Evolutionary conservation across 53 echinoderm and acorn worm genomes (phyloP), one percentile per base, ranked within the genome.

Genomic region (Zoroaster sp.): DNA sequence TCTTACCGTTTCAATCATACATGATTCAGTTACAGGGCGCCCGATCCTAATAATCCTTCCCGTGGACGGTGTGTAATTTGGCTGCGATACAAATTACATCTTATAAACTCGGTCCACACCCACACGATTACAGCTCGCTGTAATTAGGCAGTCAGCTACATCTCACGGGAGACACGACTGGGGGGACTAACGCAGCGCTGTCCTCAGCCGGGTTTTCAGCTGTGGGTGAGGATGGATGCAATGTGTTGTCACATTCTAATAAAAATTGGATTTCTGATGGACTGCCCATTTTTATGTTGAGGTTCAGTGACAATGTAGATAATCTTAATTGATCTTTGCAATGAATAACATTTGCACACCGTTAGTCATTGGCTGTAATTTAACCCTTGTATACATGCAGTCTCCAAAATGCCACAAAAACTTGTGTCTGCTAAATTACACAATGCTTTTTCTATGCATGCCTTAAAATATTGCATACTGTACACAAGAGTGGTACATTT

Each of bases 11-110:
- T 42, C 41, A 81, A 81, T 81, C 81, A 67, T 66, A 55, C 81
- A 66, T 67, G 81, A 81, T 81, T 81, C 41, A 42, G 81, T 42
- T 78, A 59, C 35, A 55, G 59, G 63, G 78, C 59, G 53, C 78
- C 55, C 52, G 59, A 59, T 55, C 45, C 78, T 39, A 37, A 35
- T 55, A 78, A 55, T 59, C 78, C 78, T 54, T 77, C 45, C 77
- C 33, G 30, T 17, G 4, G 77, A n/a, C 80, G 66, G 32, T 6
- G 12, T 20, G 81, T 81, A 66, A 81, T 81, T 81, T 43, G 68
- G 66, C 81, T 37, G 44, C 67, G 66, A 42, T 15, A 81, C 66
- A 81, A 81, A 81, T 81, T 44, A 66, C 81, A 81, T 67, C 66
- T 4, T 34, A 17, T 33, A 66, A 81, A 10, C 81, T 0, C 43